phyloP scores from a whole-genome alignment of 2,797 vertebrate species.

The Pipistrellus pygmaeus region DNA sequence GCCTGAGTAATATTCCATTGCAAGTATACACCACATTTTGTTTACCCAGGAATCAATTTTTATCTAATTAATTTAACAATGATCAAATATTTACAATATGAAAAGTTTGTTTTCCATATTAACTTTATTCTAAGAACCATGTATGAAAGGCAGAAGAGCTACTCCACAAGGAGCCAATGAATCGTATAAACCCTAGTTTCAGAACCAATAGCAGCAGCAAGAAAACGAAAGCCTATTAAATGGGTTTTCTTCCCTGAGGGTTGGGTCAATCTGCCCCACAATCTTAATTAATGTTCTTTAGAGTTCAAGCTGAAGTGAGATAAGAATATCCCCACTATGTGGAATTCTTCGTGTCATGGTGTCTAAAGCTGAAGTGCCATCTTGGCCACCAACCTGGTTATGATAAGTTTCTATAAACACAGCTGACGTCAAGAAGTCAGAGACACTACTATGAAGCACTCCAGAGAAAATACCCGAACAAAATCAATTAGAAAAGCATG shows the following conservation, averaged over 20 bases:
- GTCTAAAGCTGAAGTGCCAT: neutral
- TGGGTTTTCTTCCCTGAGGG: constrained; percentile 47
- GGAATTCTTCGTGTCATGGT: neutral
- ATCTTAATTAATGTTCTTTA: constrained; percentile 68
- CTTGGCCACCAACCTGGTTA: neutral
- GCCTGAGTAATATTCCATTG: constrained; percentile 18
- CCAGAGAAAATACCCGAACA: neutral
- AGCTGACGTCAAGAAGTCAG: neutral
- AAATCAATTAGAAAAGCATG: neutral
- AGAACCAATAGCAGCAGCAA: constrained; percentile 33
- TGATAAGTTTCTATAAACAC: constrained; percentile 49
- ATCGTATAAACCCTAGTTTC: constrained; percentile 45
- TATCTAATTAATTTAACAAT: constrained; percentile 44
- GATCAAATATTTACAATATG: neutral
- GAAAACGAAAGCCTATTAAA: constrained; percentile 68
- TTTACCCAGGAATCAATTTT: neutral
- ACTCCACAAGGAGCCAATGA: constrained; percentile 41
- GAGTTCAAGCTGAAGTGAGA: constrained; percentile 38
- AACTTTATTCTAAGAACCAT: neutral
- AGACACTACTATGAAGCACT: neutral
- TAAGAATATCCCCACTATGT: neutral
- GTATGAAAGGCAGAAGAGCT: neutral
- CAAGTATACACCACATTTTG: neutral
- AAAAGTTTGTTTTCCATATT: constrained; percentile 37
- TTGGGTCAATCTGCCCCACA: constrained; percentile 5